phyloP scores from a whole-genome alignment of 2,888 invertebrate genomes.

The Agrotis exclamationis region DNA sequence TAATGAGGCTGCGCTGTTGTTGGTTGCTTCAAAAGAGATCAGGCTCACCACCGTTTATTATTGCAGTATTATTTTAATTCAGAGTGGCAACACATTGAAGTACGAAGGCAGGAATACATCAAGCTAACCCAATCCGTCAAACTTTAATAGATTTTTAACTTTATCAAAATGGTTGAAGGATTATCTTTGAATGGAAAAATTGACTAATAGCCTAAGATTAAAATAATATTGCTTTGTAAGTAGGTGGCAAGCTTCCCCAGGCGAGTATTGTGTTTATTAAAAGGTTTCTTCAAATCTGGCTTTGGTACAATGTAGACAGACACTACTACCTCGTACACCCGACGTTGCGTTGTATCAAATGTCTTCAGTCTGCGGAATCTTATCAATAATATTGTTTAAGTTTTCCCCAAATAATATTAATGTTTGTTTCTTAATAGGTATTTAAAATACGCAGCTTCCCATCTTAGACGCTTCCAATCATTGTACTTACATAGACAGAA shows the following conservation, averaged over 20 bases:
- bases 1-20: constrained; percentile 4
- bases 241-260: not conserved
- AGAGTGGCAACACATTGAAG: too few species aligned
- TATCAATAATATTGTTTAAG: not conserved
- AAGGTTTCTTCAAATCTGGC: not conserved
- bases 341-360: not conserved
- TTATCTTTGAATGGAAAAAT: too few species aligned
- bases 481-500: constrained; percentile 31
- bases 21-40: not conserved
- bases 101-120: too few species aligned
- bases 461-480: constrained; percentile 38
- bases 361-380: not conserved
- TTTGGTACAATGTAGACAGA: not conserved
- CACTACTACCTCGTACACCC: not conserved
- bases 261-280: constrained; percentile 1
- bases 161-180: too few species aligned
- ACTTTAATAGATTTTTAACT: too few species aligned
- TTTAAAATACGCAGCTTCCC: constrained; percentile 28
- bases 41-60: too few species aligned
- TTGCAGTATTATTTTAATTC: too few species aligned
- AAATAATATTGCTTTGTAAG: too few species aligned
- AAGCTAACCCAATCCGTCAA: too few species aligned
- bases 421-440: not conserved
- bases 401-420: not conserved
- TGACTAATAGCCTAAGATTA: too few species aligned